Evolutionary conservation across 1,140 invertebrate genomes (phyloP).

Genomic region (Reticulitermes speratus): DNA sequence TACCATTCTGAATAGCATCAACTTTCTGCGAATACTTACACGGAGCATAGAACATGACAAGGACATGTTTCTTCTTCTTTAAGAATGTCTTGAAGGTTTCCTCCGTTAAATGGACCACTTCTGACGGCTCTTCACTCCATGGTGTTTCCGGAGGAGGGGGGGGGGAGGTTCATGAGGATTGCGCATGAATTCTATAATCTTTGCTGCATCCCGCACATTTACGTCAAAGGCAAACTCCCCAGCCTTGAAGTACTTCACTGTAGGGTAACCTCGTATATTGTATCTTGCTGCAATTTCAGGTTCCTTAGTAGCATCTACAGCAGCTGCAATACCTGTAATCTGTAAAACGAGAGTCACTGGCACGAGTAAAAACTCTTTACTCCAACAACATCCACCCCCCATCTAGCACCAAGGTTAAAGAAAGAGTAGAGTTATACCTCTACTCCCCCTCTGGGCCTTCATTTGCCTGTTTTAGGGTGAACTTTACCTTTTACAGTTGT

Average conservation of each 20-base stretch:
- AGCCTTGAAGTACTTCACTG: slow-evolving; percentile 75
- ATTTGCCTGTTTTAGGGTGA: too few species aligned
- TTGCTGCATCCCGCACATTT: slow-evolving; percentile 66
- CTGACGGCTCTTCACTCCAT: slow-evolving; percentile 70
- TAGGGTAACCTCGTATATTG: slow-evolving; percentile 80
- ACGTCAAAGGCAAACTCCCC: slow-evolving; percentile 77
- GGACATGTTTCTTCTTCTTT: slow-evolving; percentile 68
- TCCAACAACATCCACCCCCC: too few species aligned
- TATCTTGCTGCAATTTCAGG: slow-evolving; percentile 62
- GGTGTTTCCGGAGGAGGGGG: slow-evolving; percentile 74
- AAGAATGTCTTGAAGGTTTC: slow-evolving; percentile 66
- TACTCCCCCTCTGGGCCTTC: too few species aligned
- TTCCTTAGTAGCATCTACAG: slow-evolving; percentile 81
- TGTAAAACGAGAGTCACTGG: slow-evolving; percentile 41
- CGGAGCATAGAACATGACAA: slow-evolving; percentile 91
- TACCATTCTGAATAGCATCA: not conserved
- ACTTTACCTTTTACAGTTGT: too few species aligned
- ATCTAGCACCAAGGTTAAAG: too few species aligned
- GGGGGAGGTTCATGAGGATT: slow-evolving; percentile 80
- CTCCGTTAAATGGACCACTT: slow-evolving; percentile 73
- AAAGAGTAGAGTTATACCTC: too few species aligned
- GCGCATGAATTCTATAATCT: slow-evolving; percentile 80
- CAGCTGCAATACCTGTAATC: slow-evolving; percentile 71
- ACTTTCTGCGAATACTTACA: slow-evolving; percentile 54
- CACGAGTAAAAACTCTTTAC: not conserved